phyloP scores from a whole-genome alignment of 2,888 invertebrate genomes.

The Polydrusus pterygomalis region DNA sequence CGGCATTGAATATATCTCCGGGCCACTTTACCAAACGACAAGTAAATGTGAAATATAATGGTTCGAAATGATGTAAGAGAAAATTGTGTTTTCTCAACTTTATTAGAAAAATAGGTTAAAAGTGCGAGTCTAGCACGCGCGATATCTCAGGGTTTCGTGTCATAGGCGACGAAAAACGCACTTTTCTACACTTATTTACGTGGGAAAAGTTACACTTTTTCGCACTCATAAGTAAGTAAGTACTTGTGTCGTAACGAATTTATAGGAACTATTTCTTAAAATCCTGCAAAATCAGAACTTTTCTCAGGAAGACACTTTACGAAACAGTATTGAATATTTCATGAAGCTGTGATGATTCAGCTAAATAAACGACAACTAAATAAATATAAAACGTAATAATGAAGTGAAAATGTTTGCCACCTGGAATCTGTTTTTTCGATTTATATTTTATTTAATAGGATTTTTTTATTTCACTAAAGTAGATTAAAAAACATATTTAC shows the following conservation, averaged over 20 bases:
- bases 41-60: slow-evolving; percentile 6
- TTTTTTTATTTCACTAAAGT: no score
- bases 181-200: background rate
- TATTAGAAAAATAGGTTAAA: background rate
- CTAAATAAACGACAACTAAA: no score
- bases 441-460: no score
- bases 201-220: background rate
- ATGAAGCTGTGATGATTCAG: background rate
- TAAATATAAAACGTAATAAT: background rate
- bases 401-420: background rate
- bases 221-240: background rate
- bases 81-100: background rate
- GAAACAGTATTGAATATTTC: background rate
- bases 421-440: no score
- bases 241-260: background rate
- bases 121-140: no score
- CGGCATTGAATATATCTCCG: slow-evolving; percentile 1
- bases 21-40: slow-evolving; percentile 6
- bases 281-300: background rate
- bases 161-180: no score
- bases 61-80: background rate
- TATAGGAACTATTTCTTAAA: background rate
- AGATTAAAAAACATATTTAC: no score
- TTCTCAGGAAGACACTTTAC: background rate
- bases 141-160: no score